A percentile compares a stretch with the other conserved stretches of the same genome.
phyloP scores from a whole-genome alignment of 2,113 vertebrate species.

The Piaya cayana region DNA sequence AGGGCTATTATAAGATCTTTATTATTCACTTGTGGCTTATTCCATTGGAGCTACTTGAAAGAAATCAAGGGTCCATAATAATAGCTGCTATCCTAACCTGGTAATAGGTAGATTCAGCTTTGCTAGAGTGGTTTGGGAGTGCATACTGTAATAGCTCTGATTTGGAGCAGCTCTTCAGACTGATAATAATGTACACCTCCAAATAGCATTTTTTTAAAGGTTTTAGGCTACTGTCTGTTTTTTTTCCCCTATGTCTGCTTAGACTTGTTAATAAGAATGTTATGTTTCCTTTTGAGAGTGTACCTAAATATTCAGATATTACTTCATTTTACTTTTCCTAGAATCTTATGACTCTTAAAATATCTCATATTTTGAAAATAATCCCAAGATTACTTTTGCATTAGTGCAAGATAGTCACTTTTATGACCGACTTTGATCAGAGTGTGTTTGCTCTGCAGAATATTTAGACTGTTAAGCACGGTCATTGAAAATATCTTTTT shows the following conservation, averaged over 20 bases:
- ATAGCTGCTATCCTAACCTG: slow-evolving; percentile 78
- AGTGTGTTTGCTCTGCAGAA: neutral
- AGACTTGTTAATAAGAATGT: neutral
- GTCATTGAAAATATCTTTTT: neutral
- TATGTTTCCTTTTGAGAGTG: slow-evolving; percentile 1
- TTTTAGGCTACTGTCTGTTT: slow-evolving; percentile 42
- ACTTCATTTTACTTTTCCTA: neutral
- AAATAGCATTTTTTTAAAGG: slow-evolving; percentile 63
- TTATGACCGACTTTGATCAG: neutral
- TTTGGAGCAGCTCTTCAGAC: slow-evolving; percentile 75
- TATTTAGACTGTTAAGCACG: neutral
- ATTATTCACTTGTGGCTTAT: slow-evolving; percentile 84
- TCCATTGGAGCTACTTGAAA: slow-evolving; percentile 78
- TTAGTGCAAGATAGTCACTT: neutral
- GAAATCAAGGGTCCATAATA: slow-evolving; percentile 75
- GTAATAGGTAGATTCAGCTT: slow-evolving; percentile 79
- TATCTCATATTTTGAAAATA: neutral
- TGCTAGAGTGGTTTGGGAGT: slow-evolving; percentile 69
- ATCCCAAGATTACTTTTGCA: neutral
- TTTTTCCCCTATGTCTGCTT: neutral
- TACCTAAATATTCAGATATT: slow-evolving; percentile 3
- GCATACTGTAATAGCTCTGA: slow-evolving; percentile 71
- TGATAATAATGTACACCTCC: slow-evolving; percentile 74
- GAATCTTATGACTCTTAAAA: neutral
- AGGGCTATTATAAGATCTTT: slow-evolving; percentile 83